Conservation (phyloP, 2,888 invertebrate species). For the Gortyna flavago region DNA sequence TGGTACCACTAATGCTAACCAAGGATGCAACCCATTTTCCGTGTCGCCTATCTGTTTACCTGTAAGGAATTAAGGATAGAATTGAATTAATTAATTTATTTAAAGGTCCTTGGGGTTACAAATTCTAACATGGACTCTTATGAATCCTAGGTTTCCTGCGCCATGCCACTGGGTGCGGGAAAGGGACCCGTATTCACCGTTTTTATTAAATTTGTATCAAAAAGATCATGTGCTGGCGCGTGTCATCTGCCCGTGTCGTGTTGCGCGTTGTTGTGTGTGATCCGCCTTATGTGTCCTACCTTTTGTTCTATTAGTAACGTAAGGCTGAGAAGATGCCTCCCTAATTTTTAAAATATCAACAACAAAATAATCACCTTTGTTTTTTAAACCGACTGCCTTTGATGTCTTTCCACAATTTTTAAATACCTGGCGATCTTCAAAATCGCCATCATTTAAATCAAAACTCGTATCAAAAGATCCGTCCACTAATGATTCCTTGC, state of each 20-base stretch:
- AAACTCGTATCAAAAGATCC: conserved; percentile 66
- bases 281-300: not conserved
- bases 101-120: not conserved
- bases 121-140: not conserved
- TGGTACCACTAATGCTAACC: conserved; percentile 80
- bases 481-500: conserved; percentile 66
- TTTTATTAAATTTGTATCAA: not conserved
- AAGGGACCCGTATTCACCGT: not conserved
- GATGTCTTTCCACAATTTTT: conserved; percentile 78
- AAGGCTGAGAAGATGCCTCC: not conserved
- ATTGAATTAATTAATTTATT: not conserved
- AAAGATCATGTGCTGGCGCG: not conserved
- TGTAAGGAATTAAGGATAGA: conserved; percentile 50
- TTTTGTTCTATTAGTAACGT: not conserved
- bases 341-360: not conserved
- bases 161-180: not conserved
- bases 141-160: not conserved
- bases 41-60: conserved; percentile 74
- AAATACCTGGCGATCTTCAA: conserved; percentile 72
- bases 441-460: conserved; percentile 64
- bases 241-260: not conserved
- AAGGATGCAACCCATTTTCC: conserved; percentile 79
- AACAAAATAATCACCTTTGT: conserved; percentile 39
- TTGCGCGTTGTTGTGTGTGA: not conserved
- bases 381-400: conserved; percentile 35